Base-by-base conservation (phyloP, 2,797 vertebrate genomes). In the Chaetophractus vellerosus region DNA sequence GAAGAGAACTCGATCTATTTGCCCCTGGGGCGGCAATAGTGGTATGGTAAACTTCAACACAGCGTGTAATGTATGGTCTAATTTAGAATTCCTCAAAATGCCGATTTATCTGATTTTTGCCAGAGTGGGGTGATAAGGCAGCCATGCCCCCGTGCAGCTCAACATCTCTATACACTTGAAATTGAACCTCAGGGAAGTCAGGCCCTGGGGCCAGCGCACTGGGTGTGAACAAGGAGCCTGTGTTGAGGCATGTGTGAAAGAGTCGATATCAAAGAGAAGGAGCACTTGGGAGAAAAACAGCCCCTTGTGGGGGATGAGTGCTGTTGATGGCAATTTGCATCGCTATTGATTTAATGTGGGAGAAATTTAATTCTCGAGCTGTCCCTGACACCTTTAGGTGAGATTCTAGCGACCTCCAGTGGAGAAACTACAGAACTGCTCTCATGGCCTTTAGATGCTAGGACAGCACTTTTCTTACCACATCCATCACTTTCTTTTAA, bases 331-430 rank as follows among this genome's bases (percentile, higher is more conserved):
- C 90, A 63, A 3, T 90, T 85, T 36, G 16, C 6, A 12, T 1
- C 0, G 10, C 28, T 79, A 26, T 79, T 21, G 93, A 18, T 85
- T 93, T 66, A 59, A 91, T 36, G 63, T 2, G 66, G 91, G 80
- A 71, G 79, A 57, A 31, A 87, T 0, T 19, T 50, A 36, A 81
- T 69, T 85, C 64, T 57, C 92, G 11, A 9, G 66, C 33, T 0
- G 1, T 24, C 38, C 75, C 4, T 9, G 50, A 45, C 3, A 0
- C 5, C 10, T 31, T 96, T 98, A 71, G 52, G 92, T 82, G 98
- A 72, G 97, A 69, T 96, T 97, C 96, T 96, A 90, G 96, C 96
- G 96, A 92, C 98, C 98, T 98, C 98, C 96, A 98, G 98, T 98
- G 98, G 98, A 85, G 24, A 48, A 11, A 2, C 2, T 61, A 0